These are phyloP conservation scores for Gracilinanus agilis DNA, from an alignment of 2,113 vertebrate genomes.

Conservation along the genomic window DNA sequence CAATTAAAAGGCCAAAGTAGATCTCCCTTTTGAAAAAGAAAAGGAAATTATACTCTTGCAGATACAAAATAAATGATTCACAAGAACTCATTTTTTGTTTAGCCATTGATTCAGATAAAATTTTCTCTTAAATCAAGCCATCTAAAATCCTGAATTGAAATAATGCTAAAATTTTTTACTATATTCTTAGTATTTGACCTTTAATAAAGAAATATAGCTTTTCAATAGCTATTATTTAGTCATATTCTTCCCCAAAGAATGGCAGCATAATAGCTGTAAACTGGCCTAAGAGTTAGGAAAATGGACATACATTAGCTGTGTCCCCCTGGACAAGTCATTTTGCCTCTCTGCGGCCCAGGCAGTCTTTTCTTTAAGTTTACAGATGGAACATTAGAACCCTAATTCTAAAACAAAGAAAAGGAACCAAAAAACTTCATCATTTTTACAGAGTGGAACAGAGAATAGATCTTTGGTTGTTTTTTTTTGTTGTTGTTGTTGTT, in stretches of 20 bases:
- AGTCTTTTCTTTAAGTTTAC: not conserved
- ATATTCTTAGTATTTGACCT: constrained; percentile 22
- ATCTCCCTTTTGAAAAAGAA: constrained; percentile 6
- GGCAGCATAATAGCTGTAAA: not conserved
- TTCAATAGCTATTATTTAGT: not conserved
- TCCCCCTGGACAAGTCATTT: not conserved
- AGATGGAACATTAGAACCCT: not conserved
- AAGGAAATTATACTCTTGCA: constrained; percentile 33
- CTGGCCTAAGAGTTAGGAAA: not conserved
- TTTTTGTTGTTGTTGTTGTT: no score
- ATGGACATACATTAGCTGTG: not conserved
- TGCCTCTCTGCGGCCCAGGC: not conserved
- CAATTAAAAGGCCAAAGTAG: constrained; percentile 33
- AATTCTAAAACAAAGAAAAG: constrained; percentile 48
- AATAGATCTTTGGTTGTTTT: not conserved
- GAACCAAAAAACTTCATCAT: no score
- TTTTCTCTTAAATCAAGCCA: constrained; percentile 25
- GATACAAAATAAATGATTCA: constrained; percentile 50
- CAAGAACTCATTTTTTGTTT: constrained; percentile 29
- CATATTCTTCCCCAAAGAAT: not conserved
- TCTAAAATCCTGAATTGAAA: constrained; percentile 60
- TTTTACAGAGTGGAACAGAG: constrained; percentile 21
- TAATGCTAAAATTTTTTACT: not conserved
- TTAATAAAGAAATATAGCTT: constrained; percentile 25
- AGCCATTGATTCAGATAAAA: not conserved